A percentile compares a stretch with the other conserved stretches of the same genome.
phyloP scores from a whole-genome alignment of 1,140 invertebrate genomes.

The Drosophila pseudoananassae region DNA sequence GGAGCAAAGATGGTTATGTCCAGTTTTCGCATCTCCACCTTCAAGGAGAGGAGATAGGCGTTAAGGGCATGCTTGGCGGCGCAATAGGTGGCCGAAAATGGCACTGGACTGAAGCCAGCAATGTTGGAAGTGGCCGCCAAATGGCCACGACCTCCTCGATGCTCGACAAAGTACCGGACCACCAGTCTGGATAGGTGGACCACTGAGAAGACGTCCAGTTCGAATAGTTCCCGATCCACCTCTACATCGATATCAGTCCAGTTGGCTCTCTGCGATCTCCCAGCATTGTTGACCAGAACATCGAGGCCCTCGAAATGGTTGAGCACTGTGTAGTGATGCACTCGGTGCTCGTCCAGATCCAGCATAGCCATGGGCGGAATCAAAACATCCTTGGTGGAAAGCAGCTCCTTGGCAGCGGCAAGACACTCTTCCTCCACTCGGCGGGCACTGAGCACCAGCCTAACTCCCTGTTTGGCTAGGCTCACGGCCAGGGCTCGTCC shows the following conservation, averaged over 20 bases:
- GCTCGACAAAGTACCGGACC: slow-evolving; percentile 87
- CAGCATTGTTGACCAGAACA: slow-evolving; percentile 93
- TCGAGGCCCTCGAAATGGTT: slow-evolving; percentile 91
- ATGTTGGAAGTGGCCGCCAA: slow-evolving; percentile 90
- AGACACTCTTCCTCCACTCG: slow-evolving; percentile 85
- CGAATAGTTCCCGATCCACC: slow-evolving; percentile 92
- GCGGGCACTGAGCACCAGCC: slow-evolving; percentile 91
- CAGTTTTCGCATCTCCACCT: slow-evolving; percentile 87
- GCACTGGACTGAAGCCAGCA: slow-evolving; percentile 88
- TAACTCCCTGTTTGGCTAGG: slow-evolving; percentile 89
- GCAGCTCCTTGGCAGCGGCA: slow-evolving; percentile 84
- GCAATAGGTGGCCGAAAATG: slow-evolving; percentile 91
- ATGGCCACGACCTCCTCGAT: slow-evolving; percentile 87
- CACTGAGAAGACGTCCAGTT: slow-evolving; percentile 92
- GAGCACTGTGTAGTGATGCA: slow-evolving; percentile 87
- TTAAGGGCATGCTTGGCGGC: slow-evolving; percentile 93
- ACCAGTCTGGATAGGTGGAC: slow-evolving; percentile 89
- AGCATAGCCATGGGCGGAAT: slow-evolving; percentile 90
- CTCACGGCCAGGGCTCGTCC: slow-evolving; percentile 91
- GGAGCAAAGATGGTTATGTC: slow-evolving; percentile 91
- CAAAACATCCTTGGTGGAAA: slow-evolving; percentile 87
- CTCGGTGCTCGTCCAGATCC: slow-evolving; percentile 87
- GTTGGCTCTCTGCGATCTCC: slow-evolving; percentile 90
- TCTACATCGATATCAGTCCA: slow-evolving; percentile 91
- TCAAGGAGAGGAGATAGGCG: slow-evolving; percentile 89